phyloP scores from a whole-genome alignment of 2,888 invertebrate genomes.

The Orgyia antiqua region DNA sequence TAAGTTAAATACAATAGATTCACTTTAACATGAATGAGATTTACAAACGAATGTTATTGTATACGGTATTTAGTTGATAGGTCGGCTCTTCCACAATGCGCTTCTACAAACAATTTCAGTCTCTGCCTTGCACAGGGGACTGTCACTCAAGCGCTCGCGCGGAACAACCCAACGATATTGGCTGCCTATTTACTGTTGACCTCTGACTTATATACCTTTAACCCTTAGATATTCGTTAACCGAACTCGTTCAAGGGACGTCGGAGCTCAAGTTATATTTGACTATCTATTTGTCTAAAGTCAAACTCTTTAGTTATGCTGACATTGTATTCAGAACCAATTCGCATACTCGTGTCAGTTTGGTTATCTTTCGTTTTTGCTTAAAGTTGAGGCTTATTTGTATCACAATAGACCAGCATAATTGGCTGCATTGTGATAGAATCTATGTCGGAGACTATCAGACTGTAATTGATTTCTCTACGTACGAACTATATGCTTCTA shows the following conservation, averaged over 20 bases:
- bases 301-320: slow-evolving; percentile 61
- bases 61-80: slow-evolving; percentile 27
- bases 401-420: slow-evolving; percentile 22
- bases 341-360: slow-evolving; percentile 44
- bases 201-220: slow-evolving; percentile 29
- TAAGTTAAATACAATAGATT: neutral
- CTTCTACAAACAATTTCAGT: slow-evolving; percentile 53
- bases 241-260: slow-evolving; percentile 18
- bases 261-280: slow-evolving; percentile 34
- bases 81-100: slow-evolving; percentile 33
- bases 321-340: slow-evolving; percentile 60
- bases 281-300: slow-evolving; percentile 42
- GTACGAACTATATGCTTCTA: no score
- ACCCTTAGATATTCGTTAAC: slow-evolving; percentile 23
- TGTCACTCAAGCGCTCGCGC: slow-evolving; percentile 66
- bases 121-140: slow-evolving; percentile 59
- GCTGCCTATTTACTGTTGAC: slow-evolving; percentile 46
- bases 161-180: slow-evolving; percentile 63
- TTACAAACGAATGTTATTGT: slow-evolving; percentile 18
- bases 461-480: slow-evolving; percentile 8
- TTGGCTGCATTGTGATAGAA: slow-evolving; percentile 18
- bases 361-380: slow-evolving; percentile 40
- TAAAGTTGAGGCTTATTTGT: slow-evolving; percentile 22
- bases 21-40: slow-evolving; percentile 10
- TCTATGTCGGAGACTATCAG: slow-evolving; percentile 8